A percentile compares a stretch with the other conserved stretches of the same genome.
These are phyloP conservation scores for Penaeus vannamei DNA, from an alignment of 1,140 invertebrate genomes.

Conservation along the genomic window DNA sequence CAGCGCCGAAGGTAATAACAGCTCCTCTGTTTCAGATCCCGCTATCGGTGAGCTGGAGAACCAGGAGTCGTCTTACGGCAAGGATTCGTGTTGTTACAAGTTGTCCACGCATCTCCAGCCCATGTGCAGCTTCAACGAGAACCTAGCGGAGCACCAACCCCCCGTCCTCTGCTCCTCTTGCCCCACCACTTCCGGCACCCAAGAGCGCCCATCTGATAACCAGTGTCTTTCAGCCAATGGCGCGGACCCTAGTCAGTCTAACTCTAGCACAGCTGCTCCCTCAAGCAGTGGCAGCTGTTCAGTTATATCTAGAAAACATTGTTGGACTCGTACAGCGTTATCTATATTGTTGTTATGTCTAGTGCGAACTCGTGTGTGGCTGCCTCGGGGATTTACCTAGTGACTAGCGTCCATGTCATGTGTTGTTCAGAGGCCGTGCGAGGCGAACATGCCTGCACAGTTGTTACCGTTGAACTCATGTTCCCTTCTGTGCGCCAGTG, in stretches of 20 bases:
- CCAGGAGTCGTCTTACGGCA: conserved; percentile 51
- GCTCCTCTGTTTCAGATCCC: too few relatives aligned
- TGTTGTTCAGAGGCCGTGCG: conserved; percentile 35
- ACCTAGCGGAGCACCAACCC: neutral
- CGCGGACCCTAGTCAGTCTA: conserved; percentile 46
- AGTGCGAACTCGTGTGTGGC: conserved; percentile 60
- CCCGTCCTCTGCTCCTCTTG: conserved; percentile 37
- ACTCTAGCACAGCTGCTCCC: conserved; percentile 44
- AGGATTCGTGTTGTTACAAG: conserved; percentile 44
- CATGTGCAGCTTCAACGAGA: conserved; percentile 26
- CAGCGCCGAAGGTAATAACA: too few relatives aligned
- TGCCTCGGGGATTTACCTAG: conserved; percentile 61
- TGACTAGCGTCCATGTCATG: conserved; percentile 58
- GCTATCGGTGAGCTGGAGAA: conserved; percentile 39
- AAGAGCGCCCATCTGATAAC: conserved; percentile 1
- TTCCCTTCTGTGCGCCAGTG: conserved; percentile 11
- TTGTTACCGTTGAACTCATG: conserved; percentile 39
- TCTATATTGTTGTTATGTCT: conserved; percentile 63
- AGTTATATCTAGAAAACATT: conserved; percentile 62
- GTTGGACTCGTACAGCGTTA: conserved; percentile 63
- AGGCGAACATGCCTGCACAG: conserved; percentile 2
- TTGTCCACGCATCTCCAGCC: neutral
- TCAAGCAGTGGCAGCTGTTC: conserved; percentile 52
- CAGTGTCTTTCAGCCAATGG: conserved; percentile 59
- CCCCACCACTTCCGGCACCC: conserved; percentile 18